These are phyloP conservation scores for Tinea trinotella DNA, from an alignment of 2,888 invertebrate species.

Conservation along the genomic window DNA sequence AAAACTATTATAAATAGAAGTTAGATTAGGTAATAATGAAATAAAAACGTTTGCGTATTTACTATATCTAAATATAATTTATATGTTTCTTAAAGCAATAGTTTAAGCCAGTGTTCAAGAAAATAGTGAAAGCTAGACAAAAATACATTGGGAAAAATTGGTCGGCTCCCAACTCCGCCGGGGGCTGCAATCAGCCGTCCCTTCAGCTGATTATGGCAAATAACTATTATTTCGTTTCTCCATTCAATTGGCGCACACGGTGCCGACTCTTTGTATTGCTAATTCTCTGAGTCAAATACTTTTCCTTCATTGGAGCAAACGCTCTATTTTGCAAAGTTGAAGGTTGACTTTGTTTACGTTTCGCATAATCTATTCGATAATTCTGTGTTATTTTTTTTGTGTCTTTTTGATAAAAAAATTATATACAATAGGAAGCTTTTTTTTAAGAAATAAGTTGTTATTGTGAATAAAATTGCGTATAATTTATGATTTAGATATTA, in stretches of 20 bases:
- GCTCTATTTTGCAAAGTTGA: neutral
- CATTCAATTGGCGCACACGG: slow-evolving; percentile 46
- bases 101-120: neutral
- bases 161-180: slow-evolving; percentile 27
- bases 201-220: slow-evolving; percentile 63
- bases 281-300: slow-evolving; percentile 35
- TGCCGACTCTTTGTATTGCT: slow-evolving; percentile 50
- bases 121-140: slow-evolving; percentile 6
- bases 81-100: too few species aligned
- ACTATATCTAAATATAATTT: too few species aligned
- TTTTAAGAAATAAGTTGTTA: too few species aligned
- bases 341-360: slow-evolving; percentile 1
- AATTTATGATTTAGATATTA: too few species aligned
- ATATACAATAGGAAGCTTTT: too few species aligned
- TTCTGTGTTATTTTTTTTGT: neutral
- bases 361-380: neutral
- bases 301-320: slow-evolving; percentile 10
- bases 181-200: slow-evolving; percentile 66
- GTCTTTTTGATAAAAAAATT: too few species aligned
- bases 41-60: too few species aligned
- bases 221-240: slow-evolving; percentile 60
- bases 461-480: too few species aligned
- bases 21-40: too few species aligned
- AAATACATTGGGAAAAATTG: slow-evolving; percentile 9
- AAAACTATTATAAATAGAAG: too few species aligned